Conservation (phyloP, 2,797 vertebrate species). For the Dromococcyx pavoninus region DNA sequence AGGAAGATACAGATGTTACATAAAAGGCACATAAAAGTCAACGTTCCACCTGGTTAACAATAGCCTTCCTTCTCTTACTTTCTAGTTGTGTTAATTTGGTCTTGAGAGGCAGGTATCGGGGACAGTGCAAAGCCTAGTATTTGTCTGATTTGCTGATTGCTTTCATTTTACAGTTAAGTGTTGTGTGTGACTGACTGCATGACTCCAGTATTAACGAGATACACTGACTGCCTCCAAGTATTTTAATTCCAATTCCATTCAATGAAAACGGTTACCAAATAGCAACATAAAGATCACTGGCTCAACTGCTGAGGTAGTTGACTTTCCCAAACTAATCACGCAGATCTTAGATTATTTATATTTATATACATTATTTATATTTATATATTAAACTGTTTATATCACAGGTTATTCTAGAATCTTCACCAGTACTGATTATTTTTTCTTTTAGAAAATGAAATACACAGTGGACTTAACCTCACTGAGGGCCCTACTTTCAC, state of each 20-base stretch:
- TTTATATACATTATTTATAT: no score
- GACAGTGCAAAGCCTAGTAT: neutral
- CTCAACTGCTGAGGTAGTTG: neutral
- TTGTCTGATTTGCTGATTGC: neutral
- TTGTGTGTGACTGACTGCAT: neutral
- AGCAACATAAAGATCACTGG: neutral
- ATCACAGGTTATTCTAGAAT: neutral
- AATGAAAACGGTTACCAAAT: neutral
- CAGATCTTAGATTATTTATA: neutral
- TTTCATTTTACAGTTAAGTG: neutral
- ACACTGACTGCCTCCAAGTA: neutral
- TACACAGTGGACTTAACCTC: neutral
- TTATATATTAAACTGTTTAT: no score
- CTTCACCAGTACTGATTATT: neutral
- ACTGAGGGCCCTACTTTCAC: constrained; percentile 11
- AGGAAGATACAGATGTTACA: neutral
- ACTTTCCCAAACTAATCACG: neutral
- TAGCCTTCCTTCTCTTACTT: neutral
- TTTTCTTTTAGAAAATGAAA: constrained; percentile 8
- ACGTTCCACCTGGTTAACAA: neutral
- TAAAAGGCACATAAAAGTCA: neutral
- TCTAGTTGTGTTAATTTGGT: neutral
- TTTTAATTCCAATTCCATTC: neutral
- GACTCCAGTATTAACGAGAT: neutral
- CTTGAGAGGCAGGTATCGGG: neutral